phyloP scores from a whole-genome alignment of 1,140 invertebrate species.

The Bicyclus anynana region DNA sequence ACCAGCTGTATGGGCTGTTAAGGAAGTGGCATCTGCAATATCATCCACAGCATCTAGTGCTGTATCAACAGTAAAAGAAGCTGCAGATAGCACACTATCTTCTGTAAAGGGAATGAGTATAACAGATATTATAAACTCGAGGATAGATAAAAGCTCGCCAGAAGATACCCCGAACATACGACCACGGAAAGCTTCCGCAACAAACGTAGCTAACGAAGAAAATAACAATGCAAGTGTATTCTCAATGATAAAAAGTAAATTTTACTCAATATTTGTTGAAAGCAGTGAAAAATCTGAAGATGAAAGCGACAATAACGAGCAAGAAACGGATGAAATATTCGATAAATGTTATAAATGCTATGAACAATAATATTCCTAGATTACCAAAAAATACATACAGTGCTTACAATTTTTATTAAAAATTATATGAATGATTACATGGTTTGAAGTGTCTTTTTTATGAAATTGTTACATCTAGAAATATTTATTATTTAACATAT shows the following conservation, averaged over 20 bases:
- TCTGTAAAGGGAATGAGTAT: slow-evolving; percentile 17
- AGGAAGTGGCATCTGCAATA: slow-evolving; percentile 13
- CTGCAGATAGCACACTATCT: too few species aligned
- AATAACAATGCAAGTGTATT: slow-evolving; percentile 32
- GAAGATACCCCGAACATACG: slow-evolving; percentile 17
- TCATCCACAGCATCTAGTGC: slow-evolving; percentile 12
- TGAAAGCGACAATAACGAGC: slow-evolving; percentile 19
- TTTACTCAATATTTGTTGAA: slow-evolving; percentile 41
- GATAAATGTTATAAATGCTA: too few species aligned
- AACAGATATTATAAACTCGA: not conserved
- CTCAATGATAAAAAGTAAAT: slow-evolving; percentile 37
- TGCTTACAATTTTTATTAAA: too few species aligned
- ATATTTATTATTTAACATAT: too few species aligned
- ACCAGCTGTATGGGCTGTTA: slow-evolving; percentile 4
- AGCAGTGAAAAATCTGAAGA: slow-evolving; percentile 16
- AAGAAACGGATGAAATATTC: slow-evolving; percentile 12
- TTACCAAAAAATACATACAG: too few species aligned
- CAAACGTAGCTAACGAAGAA: slow-evolving; percentile 20
- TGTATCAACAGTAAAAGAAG: slow-evolving; percentile 21
- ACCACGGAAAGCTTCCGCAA: slow-evolving; percentile 7
- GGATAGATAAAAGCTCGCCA: slow-evolving; percentile 24
- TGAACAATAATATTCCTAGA: too few species aligned
- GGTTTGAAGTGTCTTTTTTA: too few species aligned
- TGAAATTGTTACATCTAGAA: too few species aligned
- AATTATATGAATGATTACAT: too few species aligned